These are phyloP conservation scores for Portevinia maculata DNA, from an alignment of 2,888 invertebrate species.

Conservation along the genomic window DNA sequence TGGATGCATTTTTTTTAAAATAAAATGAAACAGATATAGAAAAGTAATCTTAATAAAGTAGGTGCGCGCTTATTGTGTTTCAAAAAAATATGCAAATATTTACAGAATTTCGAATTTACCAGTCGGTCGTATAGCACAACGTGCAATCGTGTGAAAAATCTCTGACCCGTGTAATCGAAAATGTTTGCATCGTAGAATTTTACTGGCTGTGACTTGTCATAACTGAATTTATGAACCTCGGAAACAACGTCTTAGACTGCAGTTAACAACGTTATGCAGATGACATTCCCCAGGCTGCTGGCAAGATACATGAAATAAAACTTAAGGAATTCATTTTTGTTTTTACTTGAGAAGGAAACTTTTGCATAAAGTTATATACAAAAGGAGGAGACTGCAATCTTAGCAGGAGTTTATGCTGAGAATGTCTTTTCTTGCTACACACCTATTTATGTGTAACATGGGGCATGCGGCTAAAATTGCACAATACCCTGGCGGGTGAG, in stretches of 20 bases:
- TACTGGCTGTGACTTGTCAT: conserved; percentile 3
- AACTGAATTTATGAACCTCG: conserved; percentile 19
- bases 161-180: conserved; percentile 55
- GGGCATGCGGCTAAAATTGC: neutral
- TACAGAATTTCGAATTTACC: conserved; percentile 20
- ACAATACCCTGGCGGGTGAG: neutral
- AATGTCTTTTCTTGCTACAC: neutral
- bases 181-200: conserved; percentile 23
- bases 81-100: conserved; percentile 11
- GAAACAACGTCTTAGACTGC: conserved; percentile 11
- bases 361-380: neutral
- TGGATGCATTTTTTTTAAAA: conserved; percentile 15
- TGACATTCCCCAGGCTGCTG: conserved; percentile 35
- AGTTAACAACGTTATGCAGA: conserved; percentile 48
- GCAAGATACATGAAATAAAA: conserved; percentile 29
- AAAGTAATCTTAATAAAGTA: conserved; percentile 14
- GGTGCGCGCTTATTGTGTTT: conserved; percentile 30
- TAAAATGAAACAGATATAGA: neutral
- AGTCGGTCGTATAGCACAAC: neutral
- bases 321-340: conserved; percentile 25
- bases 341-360: neutral
- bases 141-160: conserved; percentile 14
- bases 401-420: neutral
- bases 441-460: neutral
- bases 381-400: conserved; percentile 15